phyloP scores from a whole-genome alignment of 2,797 vertebrate species.

The Cuculus canorus region DNA sequence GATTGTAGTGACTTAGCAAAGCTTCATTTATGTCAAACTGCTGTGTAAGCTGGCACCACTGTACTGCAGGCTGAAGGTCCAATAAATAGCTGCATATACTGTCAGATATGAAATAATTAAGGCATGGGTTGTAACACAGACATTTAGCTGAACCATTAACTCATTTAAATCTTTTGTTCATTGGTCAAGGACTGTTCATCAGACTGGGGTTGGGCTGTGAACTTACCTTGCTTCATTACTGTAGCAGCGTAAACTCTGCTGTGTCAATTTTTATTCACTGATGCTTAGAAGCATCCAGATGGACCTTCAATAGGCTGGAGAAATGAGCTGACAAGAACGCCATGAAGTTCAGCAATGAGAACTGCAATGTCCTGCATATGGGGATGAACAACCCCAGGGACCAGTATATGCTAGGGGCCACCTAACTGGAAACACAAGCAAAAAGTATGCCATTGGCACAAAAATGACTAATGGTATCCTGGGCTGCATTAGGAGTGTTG shows the following conservation, averaged over 20 bases:
- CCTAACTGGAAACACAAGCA: background rate
- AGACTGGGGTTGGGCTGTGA: background rate
- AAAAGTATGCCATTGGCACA: background rate
- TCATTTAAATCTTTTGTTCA: background rate
- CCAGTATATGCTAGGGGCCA: background rate
- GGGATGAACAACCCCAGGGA: background rate
- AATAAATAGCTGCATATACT: background rate
- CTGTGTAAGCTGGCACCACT: background rate
- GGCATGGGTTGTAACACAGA: background rate
- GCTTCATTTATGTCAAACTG: background rate
- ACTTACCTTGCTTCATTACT: background rate
- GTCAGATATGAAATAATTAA: background rate
- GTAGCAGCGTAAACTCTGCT: background rate
- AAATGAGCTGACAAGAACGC: background rate
- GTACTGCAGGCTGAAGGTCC: background rate
- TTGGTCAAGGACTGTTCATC: background rate
- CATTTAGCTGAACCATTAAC: background rate
- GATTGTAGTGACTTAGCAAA: background rate
- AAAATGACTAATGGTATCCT: background rate
- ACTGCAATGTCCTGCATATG: background rate
- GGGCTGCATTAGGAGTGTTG: background rate
- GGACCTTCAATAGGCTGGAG: background rate
- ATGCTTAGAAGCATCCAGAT: background rate
- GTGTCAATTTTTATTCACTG: background rate
- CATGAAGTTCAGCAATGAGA: background rate